phyloP scores from a whole-genome alignment of 2,888 invertebrate genomes.

The Epinotia nisella region DNA sequence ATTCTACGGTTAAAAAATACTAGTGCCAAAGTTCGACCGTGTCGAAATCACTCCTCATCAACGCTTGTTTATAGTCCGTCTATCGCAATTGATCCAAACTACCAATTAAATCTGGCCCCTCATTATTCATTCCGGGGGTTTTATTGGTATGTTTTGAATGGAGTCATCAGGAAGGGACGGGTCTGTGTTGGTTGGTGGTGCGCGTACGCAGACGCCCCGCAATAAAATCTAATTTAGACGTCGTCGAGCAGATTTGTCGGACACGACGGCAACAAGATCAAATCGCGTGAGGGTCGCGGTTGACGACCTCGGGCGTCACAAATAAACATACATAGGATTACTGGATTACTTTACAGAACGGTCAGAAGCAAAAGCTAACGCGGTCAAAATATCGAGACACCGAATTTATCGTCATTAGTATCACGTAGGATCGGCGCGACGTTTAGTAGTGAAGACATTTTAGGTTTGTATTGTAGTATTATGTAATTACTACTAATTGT shows the following conservation, averaged over 20 bases:
- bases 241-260: constrained; percentile 80
- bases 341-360: constrained; percentile 14
- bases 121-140: constrained; percentile 47
- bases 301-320: constrained; percentile 68
- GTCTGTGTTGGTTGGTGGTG: constrained; percentile 61
- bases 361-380: neutral
- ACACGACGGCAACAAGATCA: constrained; percentile 57
- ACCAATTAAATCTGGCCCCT: constrained; percentile 61
- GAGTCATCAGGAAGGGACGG: constrained; percentile 47
- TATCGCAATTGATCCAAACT: constrained; percentile 69
- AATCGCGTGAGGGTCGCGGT: constrained; percentile 70
- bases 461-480: no score
- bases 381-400: no score
- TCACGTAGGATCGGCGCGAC: no score
- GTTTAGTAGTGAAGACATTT: no score
- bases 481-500: no score
- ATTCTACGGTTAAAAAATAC: constrained; percentile 45
- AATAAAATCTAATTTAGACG: constrained; percentile 85
- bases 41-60: constrained; percentile 71
- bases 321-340: constrained; percentile 36
- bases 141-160: constrained; percentile 38
- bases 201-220: constrained; percentile 75
- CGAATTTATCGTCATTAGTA: no score
- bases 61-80: constrained; percentile 71
- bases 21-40: constrained; percentile 62